A percentile compares a stretch with the other conserved stretches of the same genome.
These are phyloP conservation scores for Microplitis manilae DNA, from an alignment of 2,888 invertebrate species.

Conservation along the genomic window DNA sequence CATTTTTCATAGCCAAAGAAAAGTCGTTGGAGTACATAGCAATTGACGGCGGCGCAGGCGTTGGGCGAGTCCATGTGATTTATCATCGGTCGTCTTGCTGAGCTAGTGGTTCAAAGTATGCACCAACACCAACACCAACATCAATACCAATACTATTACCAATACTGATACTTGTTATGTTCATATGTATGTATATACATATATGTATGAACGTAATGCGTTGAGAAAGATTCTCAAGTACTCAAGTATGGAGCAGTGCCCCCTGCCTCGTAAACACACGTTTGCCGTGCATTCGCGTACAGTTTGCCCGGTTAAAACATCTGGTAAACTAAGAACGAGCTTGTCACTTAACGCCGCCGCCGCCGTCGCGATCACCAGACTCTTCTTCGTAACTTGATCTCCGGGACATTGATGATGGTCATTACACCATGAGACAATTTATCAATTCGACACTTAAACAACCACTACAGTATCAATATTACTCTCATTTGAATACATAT, in stretches of 20 bases:
- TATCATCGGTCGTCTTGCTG: slow-evolving; percentile 57
- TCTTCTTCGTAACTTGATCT: slow-evolving; percentile 41
- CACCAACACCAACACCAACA: background rate
- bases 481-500: background rate
- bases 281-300: slow-evolving; percentile 48
- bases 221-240: slow-evolving; percentile 43
- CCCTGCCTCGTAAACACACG: slow-evolving; percentile 63
- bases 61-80: slow-evolving; percentile 56
- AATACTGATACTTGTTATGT: background rate
- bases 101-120: slow-evolving; percentile 16
- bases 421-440: slow-evolving; percentile 22
- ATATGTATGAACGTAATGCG: slow-evolving; percentile 25
- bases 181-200: slow-evolving; percentile 34
- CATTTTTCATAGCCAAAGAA: slow-evolving; percentile 24
- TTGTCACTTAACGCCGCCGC: slow-evolving; percentile 48
- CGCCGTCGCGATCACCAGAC: background rate
- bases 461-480: background rate
- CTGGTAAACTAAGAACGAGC: slow-evolving; percentile 54
- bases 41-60: slow-evolving; percentile 39
- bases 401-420: slow-evolving; percentile 44
- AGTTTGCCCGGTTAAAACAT: slow-evolving; percentile 53
- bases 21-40: slow-evolving; percentile 43
- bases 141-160: background rate
- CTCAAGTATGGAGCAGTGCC: slow-evolving; percentile 52
- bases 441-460: background rate